These are phyloP conservation scores for Syngnathus rostellatus DNA, from an alignment of 2,797 vertebrate genomes.

Conservation along the genomic window DNA sequence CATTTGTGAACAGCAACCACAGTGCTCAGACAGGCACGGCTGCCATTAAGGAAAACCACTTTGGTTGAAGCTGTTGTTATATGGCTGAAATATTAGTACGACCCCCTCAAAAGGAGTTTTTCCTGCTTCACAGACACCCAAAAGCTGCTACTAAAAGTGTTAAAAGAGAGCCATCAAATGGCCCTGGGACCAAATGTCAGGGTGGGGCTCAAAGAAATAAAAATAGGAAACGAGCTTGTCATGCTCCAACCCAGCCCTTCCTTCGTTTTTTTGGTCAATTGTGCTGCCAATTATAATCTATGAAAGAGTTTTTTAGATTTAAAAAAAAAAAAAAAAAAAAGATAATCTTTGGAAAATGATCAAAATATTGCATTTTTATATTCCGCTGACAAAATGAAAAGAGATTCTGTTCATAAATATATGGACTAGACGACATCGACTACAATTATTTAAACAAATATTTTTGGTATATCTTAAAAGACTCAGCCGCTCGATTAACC, in stretches of 20 bases:
- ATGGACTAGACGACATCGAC: slow-evolving; percentile 71
- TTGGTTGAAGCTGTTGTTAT: slow-evolving; percentile 99
- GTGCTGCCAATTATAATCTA: slow-evolving; percentile 60
- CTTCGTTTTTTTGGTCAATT: slow-evolving; percentile 62
- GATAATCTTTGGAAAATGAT: slow-evolving; percentile 75
- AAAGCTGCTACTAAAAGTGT: slow-evolving; percentile 58
- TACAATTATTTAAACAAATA: slow-evolving; percentile 76
- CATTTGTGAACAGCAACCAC: slow-evolving; percentile 80
- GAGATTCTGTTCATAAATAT: slow-evolving; percentile 78
- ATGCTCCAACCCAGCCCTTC: slow-evolving; percentile 25
- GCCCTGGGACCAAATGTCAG: slow-evolving; percentile 36
- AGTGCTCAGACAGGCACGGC: slow-evolving; percentile 86
- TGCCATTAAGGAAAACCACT: slow-evolving; percentile 95
- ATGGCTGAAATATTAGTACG: slow-evolving; percentile 77
- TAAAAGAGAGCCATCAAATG: slow-evolving; percentile 47
- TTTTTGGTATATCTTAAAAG: slow-evolving; percentile 83
- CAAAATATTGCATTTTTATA: slow-evolving; percentile 81
- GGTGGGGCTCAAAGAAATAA: slow-evolving; percentile 18
- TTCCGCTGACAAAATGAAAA: slow-evolving; percentile 66
- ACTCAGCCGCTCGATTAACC: slow-evolving; percentile 61
- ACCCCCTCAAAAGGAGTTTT: slow-evolving; percentile 49
- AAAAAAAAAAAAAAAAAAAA: slow-evolving; percentile 36
- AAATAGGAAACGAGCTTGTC: slow-evolving; percentile 33
- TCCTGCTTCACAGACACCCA: slow-evolving; percentile 73
- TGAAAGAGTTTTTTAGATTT: slow-evolving; percentile 35